These are phyloP conservation scores for Zoanthus solanderi DNA, from an alignment of 92 coral and sea anemone species.

Conservation along the genomic window DNA sequence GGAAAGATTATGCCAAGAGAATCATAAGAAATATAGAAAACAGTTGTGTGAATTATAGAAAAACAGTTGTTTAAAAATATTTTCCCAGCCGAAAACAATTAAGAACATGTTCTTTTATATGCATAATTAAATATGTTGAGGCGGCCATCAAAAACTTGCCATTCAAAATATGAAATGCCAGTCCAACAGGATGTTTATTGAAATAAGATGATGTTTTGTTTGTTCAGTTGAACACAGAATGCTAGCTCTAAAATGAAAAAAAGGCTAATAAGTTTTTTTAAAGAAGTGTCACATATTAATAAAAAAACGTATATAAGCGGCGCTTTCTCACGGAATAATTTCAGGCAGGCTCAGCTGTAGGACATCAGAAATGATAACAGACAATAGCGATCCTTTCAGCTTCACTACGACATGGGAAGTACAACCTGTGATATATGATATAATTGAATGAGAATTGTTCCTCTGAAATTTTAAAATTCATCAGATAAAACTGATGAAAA, in stretches of 20 bases:
- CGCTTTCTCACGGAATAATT: constrained; percentile 47
- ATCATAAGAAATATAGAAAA: neutral
- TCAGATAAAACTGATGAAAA: too few relatives aligned
- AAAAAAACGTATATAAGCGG: constrained; percentile 17
- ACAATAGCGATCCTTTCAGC: neutral
- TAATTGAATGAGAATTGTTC: too few relatives aligned
- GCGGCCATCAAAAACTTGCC: constrained; percentile 5
- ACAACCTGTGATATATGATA: neutral
- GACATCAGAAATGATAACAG: neutral
- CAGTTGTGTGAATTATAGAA: neutral
- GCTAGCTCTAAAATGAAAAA: constrained; percentile 38
- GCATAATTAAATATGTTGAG: constrained; percentile 7
- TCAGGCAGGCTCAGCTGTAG: constrained; percentile 12
- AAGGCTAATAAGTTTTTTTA: constrained; percentile 14
- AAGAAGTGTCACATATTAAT: constrained; percentile 28
- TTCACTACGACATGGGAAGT: neutral
- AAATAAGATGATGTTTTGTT: constrained; percentile 26
- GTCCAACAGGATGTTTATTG: constrained; percentile 25
- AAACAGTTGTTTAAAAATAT: neutral
- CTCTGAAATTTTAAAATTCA: too few relatives aligned
- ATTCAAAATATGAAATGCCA: constrained; percentile 12
- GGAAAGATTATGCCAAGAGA: neutral
- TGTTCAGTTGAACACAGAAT: constrained; percentile 30
- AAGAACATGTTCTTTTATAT: neutral
- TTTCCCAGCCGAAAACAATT: constrained; percentile 32